Percentiles rank a stretch among this genome's conserved stretches.
These are phyloP conservation scores for Monoplex corrugatus DNA, from an alignment of 2,888 invertebrate species.

Conservation along the genomic window DNA sequence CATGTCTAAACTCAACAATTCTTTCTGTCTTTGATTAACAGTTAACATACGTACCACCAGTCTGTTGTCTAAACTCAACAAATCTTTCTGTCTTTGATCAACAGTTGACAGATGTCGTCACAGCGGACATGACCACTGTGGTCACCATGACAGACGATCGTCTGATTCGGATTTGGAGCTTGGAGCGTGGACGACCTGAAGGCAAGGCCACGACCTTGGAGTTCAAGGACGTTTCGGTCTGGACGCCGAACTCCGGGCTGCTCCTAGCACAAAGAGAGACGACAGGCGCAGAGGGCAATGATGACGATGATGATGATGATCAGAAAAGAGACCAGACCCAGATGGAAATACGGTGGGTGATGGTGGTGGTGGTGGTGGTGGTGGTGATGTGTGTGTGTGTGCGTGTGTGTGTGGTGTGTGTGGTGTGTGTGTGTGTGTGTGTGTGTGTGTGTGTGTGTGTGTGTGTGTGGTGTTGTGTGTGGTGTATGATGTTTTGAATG, in stretches of 20 bases:
- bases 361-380: background rate
- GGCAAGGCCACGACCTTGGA: background rate
- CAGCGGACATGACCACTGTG: slow-evolving; percentile 44
- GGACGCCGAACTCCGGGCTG: background rate
- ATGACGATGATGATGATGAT: background rate
- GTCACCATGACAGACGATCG: slow-evolving; percentile 42
- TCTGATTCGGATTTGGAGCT: slow-evolving; percentile 39
- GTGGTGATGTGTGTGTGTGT: background rate
- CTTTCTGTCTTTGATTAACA: background rate
- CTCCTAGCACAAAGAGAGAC: background rate
- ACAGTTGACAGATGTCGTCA: slow-evolving; percentile 30
- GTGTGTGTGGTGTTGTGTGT: too few species aligned
- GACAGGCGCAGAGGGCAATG: background rate
- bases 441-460: background rate
- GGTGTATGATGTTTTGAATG: too few species aligned
- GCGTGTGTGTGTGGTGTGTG: background rate
- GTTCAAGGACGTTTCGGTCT: slow-evolving; percentile 21
- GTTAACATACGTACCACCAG: too few species aligned
- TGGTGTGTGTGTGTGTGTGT: background rate
- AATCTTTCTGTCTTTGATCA: too few species aligned
- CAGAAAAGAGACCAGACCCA: background rate
- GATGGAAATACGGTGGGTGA: slow-evolving; percentile 6
- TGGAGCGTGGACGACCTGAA: slow-evolving; percentile 21
- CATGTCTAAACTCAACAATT: too few species aligned
- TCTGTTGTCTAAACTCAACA: too few species aligned